Conservation (phyloP, 53 echinoderm and acorn worm genomes). For the Zoroaster sp. region DNA sequence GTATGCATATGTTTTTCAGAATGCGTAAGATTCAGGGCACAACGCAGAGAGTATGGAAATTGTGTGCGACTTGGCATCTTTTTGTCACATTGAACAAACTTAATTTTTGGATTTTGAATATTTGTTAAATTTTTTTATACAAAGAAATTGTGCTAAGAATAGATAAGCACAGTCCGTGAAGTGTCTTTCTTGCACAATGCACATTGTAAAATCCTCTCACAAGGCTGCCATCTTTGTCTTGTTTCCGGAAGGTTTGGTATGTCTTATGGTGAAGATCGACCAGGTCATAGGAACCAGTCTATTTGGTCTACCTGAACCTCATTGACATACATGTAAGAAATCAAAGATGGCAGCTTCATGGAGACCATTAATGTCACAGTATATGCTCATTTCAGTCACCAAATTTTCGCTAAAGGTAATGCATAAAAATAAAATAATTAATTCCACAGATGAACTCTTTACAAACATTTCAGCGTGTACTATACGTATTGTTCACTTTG, state of each 20-base stretch:
- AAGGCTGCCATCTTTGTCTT: not conserved
- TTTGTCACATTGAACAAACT: not conserved
- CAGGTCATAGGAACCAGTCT: not conserved
- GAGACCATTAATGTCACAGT: not conserved
- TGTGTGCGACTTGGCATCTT: too few species aligned
- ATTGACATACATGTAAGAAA: not conserved
- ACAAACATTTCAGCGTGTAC: constrained; percentile 11
- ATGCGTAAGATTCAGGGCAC: too few species aligned
- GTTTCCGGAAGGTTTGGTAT: not conserved
- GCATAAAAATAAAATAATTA: not conserved
- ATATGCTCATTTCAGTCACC: not conserved
- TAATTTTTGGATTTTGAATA: not conserved
- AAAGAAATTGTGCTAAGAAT: not conserved
- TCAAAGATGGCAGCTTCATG: not conserved
- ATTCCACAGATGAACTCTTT: not conserved
- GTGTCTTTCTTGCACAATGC: not conserved
- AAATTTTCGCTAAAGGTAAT: not conserved
- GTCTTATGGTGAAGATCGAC: not conserved
- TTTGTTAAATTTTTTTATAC: not conserved
- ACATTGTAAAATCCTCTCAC: not conserved
- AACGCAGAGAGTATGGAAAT: too few species aligned
- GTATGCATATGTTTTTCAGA: too few species aligned
- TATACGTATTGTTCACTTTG: not conserved
- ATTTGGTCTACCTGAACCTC: not conserved
- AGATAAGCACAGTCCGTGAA: not conserved